Percentiles rank a stretch among this genome's conserved stretches.
These are phyloP conservation scores for Anas georgica DNA, from an alignment of 2,797 vertebrate genomes.

Conservation along the genomic window DNA sequence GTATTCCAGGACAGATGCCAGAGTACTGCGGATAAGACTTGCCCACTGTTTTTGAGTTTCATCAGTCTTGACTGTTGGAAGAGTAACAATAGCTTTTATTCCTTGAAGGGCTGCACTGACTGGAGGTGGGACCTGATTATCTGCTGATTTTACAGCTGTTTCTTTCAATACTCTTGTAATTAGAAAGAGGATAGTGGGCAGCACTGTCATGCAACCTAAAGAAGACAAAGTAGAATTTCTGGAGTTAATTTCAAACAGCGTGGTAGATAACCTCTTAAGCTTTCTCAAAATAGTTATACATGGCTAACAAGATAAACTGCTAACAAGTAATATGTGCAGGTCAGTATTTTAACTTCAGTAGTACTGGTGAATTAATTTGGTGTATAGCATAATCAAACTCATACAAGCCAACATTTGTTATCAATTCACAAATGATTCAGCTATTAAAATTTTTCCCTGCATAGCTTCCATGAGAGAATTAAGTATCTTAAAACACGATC, in stretches of 20 bases:
- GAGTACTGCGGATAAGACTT: constrained; percentile 90
- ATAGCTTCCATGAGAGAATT: not conserved
- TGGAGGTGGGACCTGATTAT: constrained; percentile 85
- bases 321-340: not conserved
- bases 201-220: constrained; percentile 93
- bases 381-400: not conserved
- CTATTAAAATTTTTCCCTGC: not conserved
- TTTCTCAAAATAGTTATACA: not conserved
- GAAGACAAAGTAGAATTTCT: constrained; percentile 30
- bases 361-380: not conserved
- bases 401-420: not conserved
- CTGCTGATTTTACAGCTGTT: constrained; percentile 88
- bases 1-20: constrained; percentile 93
- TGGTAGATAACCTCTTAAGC: not conserved
- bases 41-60: constrained; percentile 92
- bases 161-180: constrained; percentile 94
- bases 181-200: constrained; percentile 95
- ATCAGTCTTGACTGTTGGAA: constrained; percentile 83
- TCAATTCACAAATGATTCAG: not conserved
- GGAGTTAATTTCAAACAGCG: not conserved
- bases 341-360: not conserved
- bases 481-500: not conserved
- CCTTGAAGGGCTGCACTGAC: constrained; percentile 93
- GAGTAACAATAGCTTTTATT: constrained; percentile 93
- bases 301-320: not conserved